Percentiles rank a stretch among this genome's conserved stretches.
These are phyloP conservation scores for Brachystomella parvula DNA, from an alignment of 1,140 invertebrate genomes.

Conservation along the genomic window DNA sequence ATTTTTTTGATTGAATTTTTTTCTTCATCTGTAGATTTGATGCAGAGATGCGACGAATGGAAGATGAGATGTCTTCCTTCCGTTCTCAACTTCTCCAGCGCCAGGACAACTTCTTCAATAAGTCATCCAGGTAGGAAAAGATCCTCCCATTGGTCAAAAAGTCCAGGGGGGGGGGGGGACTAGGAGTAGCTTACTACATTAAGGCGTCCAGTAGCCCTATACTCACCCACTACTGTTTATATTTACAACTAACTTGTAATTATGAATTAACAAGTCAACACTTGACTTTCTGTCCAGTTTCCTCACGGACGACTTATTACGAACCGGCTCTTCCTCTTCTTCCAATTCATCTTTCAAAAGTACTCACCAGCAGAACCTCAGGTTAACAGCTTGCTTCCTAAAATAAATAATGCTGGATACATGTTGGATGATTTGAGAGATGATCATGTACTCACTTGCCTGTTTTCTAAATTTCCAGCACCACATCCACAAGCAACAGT, in stretches of 20 bases:
- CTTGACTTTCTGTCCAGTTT: slow-evolving; percentile 6
- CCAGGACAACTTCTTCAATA: slow-evolving; percentile 74
- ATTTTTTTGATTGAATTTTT: neutral
- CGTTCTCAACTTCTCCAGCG: slow-evolving; percentile 84
- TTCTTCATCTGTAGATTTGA: slow-evolving; percentile 57
- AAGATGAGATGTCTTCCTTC: slow-evolving; percentile 94
- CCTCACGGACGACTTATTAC: slow-evolving; percentile 10
- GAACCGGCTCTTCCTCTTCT: slow-evolving; percentile 8
- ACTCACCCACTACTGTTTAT: neutral
- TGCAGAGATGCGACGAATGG: slow-evolving; percentile 94
- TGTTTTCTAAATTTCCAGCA: slow-evolving; percentile 43
- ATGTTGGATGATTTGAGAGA: too few relatives aligned
- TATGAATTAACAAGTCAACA: slow-evolving; percentile 6
- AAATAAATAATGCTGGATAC: too few relatives aligned
- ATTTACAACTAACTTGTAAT: too few relatives aligned
- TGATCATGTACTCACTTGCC: too few relatives aligned
- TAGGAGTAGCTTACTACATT: neutral
- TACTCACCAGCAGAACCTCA: slow-evolving; percentile 23
- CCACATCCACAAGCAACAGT: slow-evolving; percentile 44
- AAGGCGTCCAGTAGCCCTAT: neutral
- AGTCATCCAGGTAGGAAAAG: slow-evolving; percentile 48
- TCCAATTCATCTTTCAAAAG: slow-evolving; percentile 21
- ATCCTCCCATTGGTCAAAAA: neutral
- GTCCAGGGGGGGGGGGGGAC: neutral
- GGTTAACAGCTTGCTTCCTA: slow-evolving; percentile 21